A percentile compares a stretch with the other conserved stretches of the same genome.
Evolutionary conservation across 2,797 vertebrate genomes (phyloP).

Genomic region (Eulemur rubriventer): DNA sequence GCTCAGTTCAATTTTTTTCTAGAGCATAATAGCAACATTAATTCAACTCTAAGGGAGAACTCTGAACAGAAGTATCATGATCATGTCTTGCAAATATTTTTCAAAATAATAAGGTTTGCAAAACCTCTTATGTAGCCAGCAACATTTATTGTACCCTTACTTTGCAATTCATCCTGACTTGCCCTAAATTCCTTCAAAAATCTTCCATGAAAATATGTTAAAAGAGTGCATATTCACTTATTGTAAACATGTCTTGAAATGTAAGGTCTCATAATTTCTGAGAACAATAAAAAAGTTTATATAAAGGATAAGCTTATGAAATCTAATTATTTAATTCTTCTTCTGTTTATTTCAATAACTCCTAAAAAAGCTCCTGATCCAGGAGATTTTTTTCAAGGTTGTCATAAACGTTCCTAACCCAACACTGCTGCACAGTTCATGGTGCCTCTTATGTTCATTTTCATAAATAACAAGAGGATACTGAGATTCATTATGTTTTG

Average conservation of each 20-base stretch:
- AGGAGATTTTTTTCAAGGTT: neutral
- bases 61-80: neutral
- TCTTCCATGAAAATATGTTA: neutral
- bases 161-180: neutral
- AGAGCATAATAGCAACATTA: conserved; percentile 40
- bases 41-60: conserved; percentile 22
- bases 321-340: conserved; percentile 6
- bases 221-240: neutral
- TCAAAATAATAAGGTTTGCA: conserved; percentile 33
- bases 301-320: neutral
- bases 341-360: neutral
- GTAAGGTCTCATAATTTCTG: neutral
- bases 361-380: neutral
- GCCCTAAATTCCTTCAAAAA: neutral
- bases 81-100: conserved; percentile 50
- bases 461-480: neutral
- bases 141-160: neutral
- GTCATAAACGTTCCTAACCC: neutral
- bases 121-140: neutral
- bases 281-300: neutral
- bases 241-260: neutral
- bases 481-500: neutral
- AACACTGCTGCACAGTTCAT: neutral
- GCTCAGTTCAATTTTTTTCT: conserved; percentile 18
- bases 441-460: neutral